Conservation (phyloP, 2,888 invertebrate genomes). For the Patella ulyssiponensis region DNA sequence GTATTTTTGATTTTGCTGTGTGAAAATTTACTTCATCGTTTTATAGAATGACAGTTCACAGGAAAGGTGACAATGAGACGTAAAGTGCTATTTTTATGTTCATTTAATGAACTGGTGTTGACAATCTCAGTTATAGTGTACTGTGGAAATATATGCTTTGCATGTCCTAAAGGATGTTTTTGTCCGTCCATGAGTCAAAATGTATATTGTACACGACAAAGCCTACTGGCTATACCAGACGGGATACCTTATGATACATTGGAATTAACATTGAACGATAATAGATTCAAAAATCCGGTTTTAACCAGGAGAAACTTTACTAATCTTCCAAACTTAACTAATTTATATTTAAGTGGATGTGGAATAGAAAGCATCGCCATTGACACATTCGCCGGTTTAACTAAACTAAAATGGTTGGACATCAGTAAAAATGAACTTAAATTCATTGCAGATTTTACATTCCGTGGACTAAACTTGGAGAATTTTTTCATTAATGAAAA, state of each 20-base stretch:
- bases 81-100: neutral
- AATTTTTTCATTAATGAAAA: constrained; percentile 70
- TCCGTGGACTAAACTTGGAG: constrained; percentile 64
- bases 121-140: neutral
- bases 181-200: constrained; percentile 65
- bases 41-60: too few species aligned
- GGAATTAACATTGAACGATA: constrained; percentile 68
- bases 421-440: constrained; percentile 67
- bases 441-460: constrained; percentile 64
- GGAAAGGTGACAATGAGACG: neutral
- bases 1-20: too few species aligned
- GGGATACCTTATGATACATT: constrained; percentile 64
- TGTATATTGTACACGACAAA: constrained; percentile 66
- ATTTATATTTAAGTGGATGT: constrained; percentile 68
- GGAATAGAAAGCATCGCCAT: constrained; percentile 66
- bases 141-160: neutral
- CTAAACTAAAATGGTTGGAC: constrained; percentile 66
- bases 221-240: constrained; percentile 61
- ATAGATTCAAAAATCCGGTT: constrained; percentile 59
- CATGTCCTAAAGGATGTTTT: constrained; percentile 67
- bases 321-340: constrained; percentile 57
- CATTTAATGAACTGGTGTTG: neutral
- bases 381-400: constrained; percentile 67
- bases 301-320: constrained; percentile 66
- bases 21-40: too few species aligned